Conservation (phyloP, 2,888 invertebrate species). For the Prostheceraeus crozeri region DNA sequence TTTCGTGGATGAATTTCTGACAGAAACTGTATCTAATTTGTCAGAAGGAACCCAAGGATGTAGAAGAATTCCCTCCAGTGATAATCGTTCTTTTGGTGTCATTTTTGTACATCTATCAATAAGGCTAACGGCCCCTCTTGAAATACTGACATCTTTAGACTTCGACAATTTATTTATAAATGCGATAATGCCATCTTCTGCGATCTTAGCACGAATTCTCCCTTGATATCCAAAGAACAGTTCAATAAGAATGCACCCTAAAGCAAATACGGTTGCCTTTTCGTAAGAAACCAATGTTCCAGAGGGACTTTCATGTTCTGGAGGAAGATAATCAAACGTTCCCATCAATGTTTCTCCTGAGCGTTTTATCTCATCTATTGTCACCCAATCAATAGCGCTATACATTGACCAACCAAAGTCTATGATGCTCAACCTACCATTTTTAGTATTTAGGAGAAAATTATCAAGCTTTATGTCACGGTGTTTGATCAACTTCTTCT, state of each 20-base stretch:
- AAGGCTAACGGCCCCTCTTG: slow-evolving; percentile 30
- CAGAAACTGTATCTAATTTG: slow-evolving; percentile 23
- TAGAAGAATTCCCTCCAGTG: slow-evolving; percentile 19
- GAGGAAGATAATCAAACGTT: slow-evolving; percentile 35
- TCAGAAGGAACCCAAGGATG: slow-evolving; percentile 32
- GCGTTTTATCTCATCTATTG: slow-evolving; percentile 28
- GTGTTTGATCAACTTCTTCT: slow-evolving; percentile 30
- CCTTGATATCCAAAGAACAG: slow-evolving; percentile 35
- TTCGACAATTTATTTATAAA: slow-evolving; percentile 10
- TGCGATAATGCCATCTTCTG: neutral
- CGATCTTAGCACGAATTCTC: neutral
- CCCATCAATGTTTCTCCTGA: slow-evolving; percentile 36
- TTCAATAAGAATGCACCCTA: slow-evolving; percentile 31
- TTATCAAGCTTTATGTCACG: slow-evolving; percentile 33
- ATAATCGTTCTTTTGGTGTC: neutral
- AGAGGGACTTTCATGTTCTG: slow-evolving; percentile 27
- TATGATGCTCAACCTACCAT: slow-evolving; percentile 29
- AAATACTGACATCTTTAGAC: neutral
- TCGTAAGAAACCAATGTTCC: slow-evolving; percentile 31
- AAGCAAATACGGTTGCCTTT: slow-evolving; percentile 33
- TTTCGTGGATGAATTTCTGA: no score
- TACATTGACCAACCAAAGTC: slow-evolving; percentile 36
- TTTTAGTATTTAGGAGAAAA: slow-evolving; percentile 30
- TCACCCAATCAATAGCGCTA: slow-evolving; percentile 28
- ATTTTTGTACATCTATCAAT: slow-evolving; percentile 26